phyloP scores from a whole-genome alignment of 2,113 vertebrate genomes.

The Podocnemis expansa region DNA sequence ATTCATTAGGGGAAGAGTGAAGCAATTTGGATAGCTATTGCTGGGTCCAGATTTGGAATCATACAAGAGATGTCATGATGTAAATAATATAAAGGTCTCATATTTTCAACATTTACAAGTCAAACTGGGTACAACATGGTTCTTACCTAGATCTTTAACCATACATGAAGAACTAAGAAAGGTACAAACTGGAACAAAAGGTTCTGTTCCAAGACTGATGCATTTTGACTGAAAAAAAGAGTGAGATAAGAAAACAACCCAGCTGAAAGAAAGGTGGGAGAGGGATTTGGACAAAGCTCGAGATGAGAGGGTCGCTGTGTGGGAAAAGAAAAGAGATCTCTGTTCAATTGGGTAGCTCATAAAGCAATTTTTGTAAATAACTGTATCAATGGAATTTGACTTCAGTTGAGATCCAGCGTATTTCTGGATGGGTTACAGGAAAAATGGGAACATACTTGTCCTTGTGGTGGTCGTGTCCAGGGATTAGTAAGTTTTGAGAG shows the following conservation, averaged over 20 bases:
- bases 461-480: neutral
- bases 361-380: neutral
- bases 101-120: neutral
- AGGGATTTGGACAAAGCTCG: neutral
- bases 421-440: neutral
- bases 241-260: neutral
- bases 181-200: neutral
- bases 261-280: neutral
- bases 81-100: neutral
- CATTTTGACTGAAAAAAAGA: too few relatives aligned
- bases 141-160: neutral
- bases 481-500: neutral
- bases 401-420: neutral
- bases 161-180: neutral
- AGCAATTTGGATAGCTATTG: neutral
- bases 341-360: neutral
- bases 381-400: neutral
- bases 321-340: neutral
- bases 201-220: neutral
- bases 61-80: neutral
- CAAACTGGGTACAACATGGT: neutral
- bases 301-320: neutral
- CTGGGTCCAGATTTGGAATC: neutral
- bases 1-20: neutral
- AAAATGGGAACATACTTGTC: neutral